Evolutionary conservation across 2,888 invertebrate genomes (phyloP).

Genomic region (Spilarctia lutea): DNA sequence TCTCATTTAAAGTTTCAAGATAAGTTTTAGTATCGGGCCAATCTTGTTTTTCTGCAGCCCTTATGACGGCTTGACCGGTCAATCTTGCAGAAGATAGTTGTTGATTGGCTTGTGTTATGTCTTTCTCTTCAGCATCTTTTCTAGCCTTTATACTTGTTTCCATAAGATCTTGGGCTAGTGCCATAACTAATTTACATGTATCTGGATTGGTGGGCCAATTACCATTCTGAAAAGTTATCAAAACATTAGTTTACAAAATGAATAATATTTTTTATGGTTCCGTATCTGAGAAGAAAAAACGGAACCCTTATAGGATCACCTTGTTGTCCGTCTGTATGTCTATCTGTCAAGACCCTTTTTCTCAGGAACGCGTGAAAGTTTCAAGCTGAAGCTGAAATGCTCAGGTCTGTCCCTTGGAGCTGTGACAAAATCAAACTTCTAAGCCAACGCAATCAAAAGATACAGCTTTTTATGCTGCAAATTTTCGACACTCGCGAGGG

Average conservation of each 20-base stretch:
- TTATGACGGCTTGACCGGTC: constrained; percentile 85
- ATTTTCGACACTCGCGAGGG: too few species aligned
- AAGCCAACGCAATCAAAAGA: too few species aligned
- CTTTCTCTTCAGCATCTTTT: constrained; percentile 77
- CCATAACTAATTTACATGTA: constrained; percentile 87
- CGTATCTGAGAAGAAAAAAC: too few species aligned
- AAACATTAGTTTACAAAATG: background rate
- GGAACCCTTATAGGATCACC: too few species aligned
- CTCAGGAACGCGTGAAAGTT: too few species aligned
- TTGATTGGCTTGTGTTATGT: constrained; percentile 84
- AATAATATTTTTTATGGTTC: background rate
- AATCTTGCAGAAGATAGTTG: constrained; percentile 87
- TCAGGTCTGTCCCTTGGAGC: too few species aligned
- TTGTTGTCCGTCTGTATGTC: too few species aligned
- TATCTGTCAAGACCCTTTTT: too few species aligned
- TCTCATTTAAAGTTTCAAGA: constrained; percentile 66
- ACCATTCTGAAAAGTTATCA: constrained; percentile 65
- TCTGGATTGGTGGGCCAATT: constrained; percentile 87
- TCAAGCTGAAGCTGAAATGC: too few species aligned
- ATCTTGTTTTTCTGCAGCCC: constrained; percentile 79
- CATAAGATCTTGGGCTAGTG: constrained; percentile 86
- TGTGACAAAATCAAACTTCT: too few species aligned
- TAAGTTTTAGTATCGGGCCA: constrained; percentile 73
- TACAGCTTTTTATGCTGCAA: too few species aligned
- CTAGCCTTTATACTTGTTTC: constrained; percentile 86